Conservation (phyloP, 1,140 invertebrate genomes). For the Drosophila tristis region DNA sequence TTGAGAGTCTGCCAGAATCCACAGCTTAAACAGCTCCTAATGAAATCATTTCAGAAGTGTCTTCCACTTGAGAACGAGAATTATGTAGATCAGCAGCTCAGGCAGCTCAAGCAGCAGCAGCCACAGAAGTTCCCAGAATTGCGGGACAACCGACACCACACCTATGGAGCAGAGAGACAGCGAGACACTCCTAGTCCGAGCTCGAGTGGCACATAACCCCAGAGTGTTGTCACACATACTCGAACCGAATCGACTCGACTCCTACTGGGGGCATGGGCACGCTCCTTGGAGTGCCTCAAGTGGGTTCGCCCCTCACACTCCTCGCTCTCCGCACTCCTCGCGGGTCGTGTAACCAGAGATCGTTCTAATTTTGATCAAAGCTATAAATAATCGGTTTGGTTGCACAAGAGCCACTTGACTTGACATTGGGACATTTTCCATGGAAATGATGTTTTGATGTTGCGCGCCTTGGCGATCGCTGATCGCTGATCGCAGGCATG, state of each 20-base stretch:
- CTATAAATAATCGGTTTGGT: constrained; percentile 71
- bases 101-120: neutral
- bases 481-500: constrained; percentile 13
- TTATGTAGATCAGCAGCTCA: constrained; percentile 17
- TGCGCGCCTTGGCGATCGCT: constrained; percentile 44
- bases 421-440: constrained; percentile 59
- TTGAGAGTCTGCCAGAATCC: constrained; percentile 29
- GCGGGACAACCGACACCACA: constrained; percentile 58
- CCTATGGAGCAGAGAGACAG: neutral
- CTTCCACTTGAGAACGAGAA: constrained; percentile 22
- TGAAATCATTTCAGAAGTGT: constrained; percentile 28
- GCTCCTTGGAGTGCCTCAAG: constrained; percentile 21
- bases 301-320: constrained; percentile 6
- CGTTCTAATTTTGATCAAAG: constrained; percentile 73
- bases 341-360: constrained; percentile 45
- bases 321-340: neutral
- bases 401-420: constrained; percentile 58
- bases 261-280: constrained; percentile 32
- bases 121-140: constrained; percentile 51
- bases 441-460: constrained; percentile 64
- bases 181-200: neutral
- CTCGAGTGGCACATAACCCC: constrained; percentile 3
- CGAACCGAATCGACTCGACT: constrained; percentile 3
- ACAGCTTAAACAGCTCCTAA: constrained; percentile 32
- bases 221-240: constrained; percentile 65